Base-by-base conservation (phyloP, 2,888 invertebrate genomes). In the Napeogenes sylphis region DNA sequence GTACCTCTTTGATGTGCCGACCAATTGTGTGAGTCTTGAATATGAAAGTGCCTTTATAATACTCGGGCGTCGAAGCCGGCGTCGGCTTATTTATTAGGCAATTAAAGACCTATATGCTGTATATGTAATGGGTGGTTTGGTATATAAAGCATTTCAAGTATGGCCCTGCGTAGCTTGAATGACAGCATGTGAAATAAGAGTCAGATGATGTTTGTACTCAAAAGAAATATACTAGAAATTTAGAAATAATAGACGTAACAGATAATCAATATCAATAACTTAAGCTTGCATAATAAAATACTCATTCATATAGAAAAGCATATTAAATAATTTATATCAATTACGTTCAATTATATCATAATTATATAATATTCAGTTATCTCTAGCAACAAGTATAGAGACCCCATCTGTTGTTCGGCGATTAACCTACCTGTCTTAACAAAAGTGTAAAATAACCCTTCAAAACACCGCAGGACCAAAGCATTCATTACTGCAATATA, bases 1-100 rank as follows among this genome's bases (percentile, higher is more conserved):
- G 82, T 79, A 76, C 78, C 70, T 75, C 88, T 90, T 90, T 90
- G 89, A 89, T 85, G 84, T 84, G 80, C 85, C 85, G 82, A 75
- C 82, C 85, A 85, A 87, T 88, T 87, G 86, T 85, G 75, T 73
- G 72, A 73, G 73, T 73, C 78, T 77, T 80, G 75, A 78, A 81
- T 82, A 80, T 82, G 80, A 81, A 83, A 85, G 80, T 79, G 81
- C 77, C 81, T 85, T 86, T 87, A 84, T 85, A 85, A 85, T 85
- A 80, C 74, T 75, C 69, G 80, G 80, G 84, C 84, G 82, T 78
- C 75, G 78, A 75, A 74, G 74, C 72, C 74, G 73, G 69, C 77
- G 73, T 71, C 70, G 72, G 68, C 70, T 73, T 75, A 74, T 74
- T 75, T 77, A 72, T 71, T 75, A 71, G 75, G 76, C 74, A 74